Base-by-base conservation (phyloP, 2,113 vertebrate species). In the Otolemur garnettii region DNA sequence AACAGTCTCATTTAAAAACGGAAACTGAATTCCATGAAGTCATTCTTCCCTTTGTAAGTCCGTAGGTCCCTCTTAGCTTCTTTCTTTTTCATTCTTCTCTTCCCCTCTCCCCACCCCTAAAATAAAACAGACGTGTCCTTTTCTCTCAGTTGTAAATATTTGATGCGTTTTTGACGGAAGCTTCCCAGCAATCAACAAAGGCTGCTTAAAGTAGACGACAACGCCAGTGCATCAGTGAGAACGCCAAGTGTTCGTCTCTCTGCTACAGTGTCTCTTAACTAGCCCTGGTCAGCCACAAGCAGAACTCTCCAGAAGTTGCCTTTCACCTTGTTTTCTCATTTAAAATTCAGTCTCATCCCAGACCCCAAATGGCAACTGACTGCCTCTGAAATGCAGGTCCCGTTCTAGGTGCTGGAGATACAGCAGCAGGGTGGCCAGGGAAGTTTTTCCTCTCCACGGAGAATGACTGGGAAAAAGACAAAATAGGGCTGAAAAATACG, bases 311-410 rank as follows among this genome's bases (percentile, higher is more conserved):
- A 24, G 35, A 85, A 38, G 28, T 12, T 79, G 21, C 60, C 19
- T 42, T 83, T 91, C 14, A 22, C 53, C 55, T 45, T 68, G 18
- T 64, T 6, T 85, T 89, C 22, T 86, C 33, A 62, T 19, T 82
- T 86, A 66, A 78, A 96, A 90, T 74, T 69, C 38, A 35, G 17
- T 53, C 68, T 68, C 74, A 91, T 11, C 53, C 10, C n/a, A 87
- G 22, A 57, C 6, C 75, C 57, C 35, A 78, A 42, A 11, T 68
- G 26, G 62, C n/a, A 57, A 30, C 55, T 21, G 24, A 57, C 14
- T 22, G 10, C 15, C 33, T 45, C n/a, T 6, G 13, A 45, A 86
- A 38, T 26, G 18, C 38, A 69, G 38, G 14, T 33, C 55, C 72
- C 66, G 9, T 33, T 69, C 78, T 57, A 72, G 59, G 9, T 75